Conservation (phyloP, 2,888 invertebrate species). For the Blomia tropicalis region DNA sequence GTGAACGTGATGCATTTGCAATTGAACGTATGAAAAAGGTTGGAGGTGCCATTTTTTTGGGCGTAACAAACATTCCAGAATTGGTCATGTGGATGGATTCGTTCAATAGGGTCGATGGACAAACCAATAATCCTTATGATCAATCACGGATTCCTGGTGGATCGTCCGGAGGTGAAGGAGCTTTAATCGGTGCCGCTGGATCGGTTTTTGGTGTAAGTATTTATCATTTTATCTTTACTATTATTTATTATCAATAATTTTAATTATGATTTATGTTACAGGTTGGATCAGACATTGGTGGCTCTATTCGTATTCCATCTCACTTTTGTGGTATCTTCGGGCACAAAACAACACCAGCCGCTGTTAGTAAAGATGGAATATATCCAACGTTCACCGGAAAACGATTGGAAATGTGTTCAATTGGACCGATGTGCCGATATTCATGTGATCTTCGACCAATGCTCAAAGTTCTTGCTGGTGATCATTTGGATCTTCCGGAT, state of each 20-base stretch:
- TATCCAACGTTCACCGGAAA: constrained; percentile 46
- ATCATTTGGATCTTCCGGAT: neutral
- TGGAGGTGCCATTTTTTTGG: constrained; percentile 22
- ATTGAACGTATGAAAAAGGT: constrained; percentile 1
- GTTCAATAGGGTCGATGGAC: constrained; percentile 1
- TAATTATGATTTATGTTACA: no score
- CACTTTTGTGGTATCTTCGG: constrained; percentile 78
- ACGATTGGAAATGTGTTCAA: constrained; percentile 58
- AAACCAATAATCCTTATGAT: constrained; percentile 18
- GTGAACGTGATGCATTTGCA: constrained; percentile 41
- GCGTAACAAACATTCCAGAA: constrained; percentile 3
- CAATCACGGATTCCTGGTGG: constrained; percentile 12
- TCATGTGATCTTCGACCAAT: constrained; percentile 66
- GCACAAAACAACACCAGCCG: constrained; percentile 51
- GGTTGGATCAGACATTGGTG: constrained; percentile 76
- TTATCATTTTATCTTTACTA: no score
- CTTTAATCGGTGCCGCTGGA: constrained; percentile 3
- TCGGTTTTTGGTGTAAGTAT: constrained; percentile 14
- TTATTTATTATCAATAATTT: no score
- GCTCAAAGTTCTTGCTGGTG: constrained; percentile 44
- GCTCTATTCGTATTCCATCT: constrained; percentile 78
- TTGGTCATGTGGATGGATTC: neutral
- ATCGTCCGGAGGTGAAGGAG: constrained; percentile 14
- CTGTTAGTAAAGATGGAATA: constrained; percentile 59
- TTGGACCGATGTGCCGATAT: constrained; percentile 73